Base-by-base conservation (phyloP, 2,888 invertebrate genomes). In the Lottia gigantea region DNA sequence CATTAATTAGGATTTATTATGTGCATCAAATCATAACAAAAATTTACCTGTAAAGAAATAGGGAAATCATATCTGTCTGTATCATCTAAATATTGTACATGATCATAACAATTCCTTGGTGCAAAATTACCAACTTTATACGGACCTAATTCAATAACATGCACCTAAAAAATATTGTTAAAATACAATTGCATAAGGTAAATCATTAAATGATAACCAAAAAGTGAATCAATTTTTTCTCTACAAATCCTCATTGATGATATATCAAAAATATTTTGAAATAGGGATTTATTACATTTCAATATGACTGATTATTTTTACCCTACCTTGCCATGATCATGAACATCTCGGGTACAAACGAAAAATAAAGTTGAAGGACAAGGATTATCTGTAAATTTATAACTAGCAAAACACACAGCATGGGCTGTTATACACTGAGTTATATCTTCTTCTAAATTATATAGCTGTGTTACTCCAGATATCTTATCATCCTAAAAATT, bases 361-460 rank as follows among this genome's bases (percentile, higher is more conserved):
- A 87, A 86, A 62, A 89, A 82, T 46, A 87, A 83, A 19, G 87
- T 87, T 66, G 88, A 88, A 11, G 86, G 81, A 16, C 77, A 79
- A 15, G 79, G 79, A 74, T 89, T 89, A 64, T 87, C 88, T 16
- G 84, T 82, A 76, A 88, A 88, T 69, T 84, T 79, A 77, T 88
- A 88, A 45, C 76, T 80, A 46, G 86, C 81, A 75, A 89, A 88
- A 70, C 83, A 83, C 14, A 88, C 86, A 15, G 86, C 84, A 74
- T 89, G 89, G 40, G 88, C 85, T 69, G 82, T 82, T 65, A 89
- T 88, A 75, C 87, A 87, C 78, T 89, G 89, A 25, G 87, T 87
- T 26, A 88, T 83, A 71, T 86, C 83, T 66, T 87, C 86, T 61
- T 86, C 87, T 63, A 81, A 79, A 47, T 86, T 87, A 80, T 85